Evolutionary conservation across 2,888 invertebrate species (phyloP).

Genomic region (Cremastobaeus sp.): DNA sequence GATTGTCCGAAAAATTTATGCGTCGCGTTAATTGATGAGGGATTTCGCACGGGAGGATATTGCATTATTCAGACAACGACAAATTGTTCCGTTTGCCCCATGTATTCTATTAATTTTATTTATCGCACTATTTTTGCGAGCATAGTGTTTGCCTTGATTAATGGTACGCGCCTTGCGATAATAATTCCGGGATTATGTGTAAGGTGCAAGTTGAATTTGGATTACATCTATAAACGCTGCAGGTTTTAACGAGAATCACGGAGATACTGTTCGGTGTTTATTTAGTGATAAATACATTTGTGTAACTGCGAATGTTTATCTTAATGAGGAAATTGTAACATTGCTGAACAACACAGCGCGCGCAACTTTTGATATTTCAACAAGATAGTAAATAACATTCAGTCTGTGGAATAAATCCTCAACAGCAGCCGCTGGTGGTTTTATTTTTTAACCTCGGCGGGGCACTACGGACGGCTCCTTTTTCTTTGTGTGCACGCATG

Average conservation of each 20-base stretch:
- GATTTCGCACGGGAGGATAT: constrained; percentile 1
- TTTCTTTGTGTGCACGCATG: too few relatives aligned
- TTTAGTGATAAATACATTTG: constrained; percentile 7
- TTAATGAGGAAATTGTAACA: too few relatives aligned
- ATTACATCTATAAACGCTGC: constrained; percentile 50
- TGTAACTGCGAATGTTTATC: constrained; percentile 10
- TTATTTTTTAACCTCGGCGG: too few relatives aligned
- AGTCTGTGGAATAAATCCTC: too few relatives aligned
- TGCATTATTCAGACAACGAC: constrained; percentile 31
- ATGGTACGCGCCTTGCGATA: constrained; percentile 33
- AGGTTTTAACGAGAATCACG: constrained; percentile 18
- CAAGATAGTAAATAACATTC: too few relatives aligned
- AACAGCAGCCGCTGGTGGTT: too few relatives aligned
- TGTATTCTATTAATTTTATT: constrained; percentile 48
- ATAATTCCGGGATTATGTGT: constrained; percentile 48
- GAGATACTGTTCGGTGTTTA: constrained; percentile 18
- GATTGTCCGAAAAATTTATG: too few relatives aligned
- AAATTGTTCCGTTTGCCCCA: constrained; percentile 35
- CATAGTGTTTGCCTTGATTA: constrained; percentile 41
- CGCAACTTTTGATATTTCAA: too few relatives aligned
- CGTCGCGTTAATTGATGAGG: constrained; percentile 23
- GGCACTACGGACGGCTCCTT: too few relatives aligned
- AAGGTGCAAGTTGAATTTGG: constrained; percentile 44
- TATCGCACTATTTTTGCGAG: constrained; percentile 47
- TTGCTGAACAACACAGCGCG: too few relatives aligned